Base-by-base conservation (phyloP, 2,888 invertebrate genomes). In the Drosophila meridionalis region DNA sequence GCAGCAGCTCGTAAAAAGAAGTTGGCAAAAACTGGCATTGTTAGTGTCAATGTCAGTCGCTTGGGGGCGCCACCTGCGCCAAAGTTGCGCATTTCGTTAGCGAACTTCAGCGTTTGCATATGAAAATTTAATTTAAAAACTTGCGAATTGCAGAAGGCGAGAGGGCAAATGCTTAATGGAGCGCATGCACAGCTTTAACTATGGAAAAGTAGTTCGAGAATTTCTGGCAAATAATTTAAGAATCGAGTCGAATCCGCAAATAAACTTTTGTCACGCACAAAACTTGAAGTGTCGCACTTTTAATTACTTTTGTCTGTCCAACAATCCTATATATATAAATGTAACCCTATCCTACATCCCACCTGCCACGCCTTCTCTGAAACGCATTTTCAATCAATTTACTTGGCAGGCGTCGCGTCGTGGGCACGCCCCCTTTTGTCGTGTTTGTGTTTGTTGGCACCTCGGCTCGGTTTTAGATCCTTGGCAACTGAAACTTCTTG, bases 311-410 rank as follows among this genome's bases (percentile, higher is more conserved):
- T 88, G 89, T 88, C 88, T 86, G 70, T 53, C 62, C 62, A 67
- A 73, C 52, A 62, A 65, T 53, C 56, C 52, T 7, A 26, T 45
- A 26, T 28, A 28, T 30, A 45, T 8, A 43, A 6, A 32, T 14
- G 9, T 45, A 59, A 56, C 38, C 63, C 57, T 53, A 55, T 42
- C 50, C 20, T 34, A 14, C 11, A 12, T 12, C 2, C 30, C 48
- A 20, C 20, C 14, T 0, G 26, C 36, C 52, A 36, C 12, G 32
- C 30, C 42, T n/a, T 20, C 20, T 42, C 7, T 32, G 45, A 69
- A 71, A 74, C 71, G 87, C 82, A 83, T 83, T 86, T 86, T 88
- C 87, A 86, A 86, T 86, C 85, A 86, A 86, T 87, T 86, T 85
- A 78, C 82, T 81, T 76, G 69, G 56, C 61, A 69, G 83, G 72